Evolutionary conservation across 2,797 vertebrate species (phyloP).

Genomic region (Cynodonichthys magdalenae): DNA sequence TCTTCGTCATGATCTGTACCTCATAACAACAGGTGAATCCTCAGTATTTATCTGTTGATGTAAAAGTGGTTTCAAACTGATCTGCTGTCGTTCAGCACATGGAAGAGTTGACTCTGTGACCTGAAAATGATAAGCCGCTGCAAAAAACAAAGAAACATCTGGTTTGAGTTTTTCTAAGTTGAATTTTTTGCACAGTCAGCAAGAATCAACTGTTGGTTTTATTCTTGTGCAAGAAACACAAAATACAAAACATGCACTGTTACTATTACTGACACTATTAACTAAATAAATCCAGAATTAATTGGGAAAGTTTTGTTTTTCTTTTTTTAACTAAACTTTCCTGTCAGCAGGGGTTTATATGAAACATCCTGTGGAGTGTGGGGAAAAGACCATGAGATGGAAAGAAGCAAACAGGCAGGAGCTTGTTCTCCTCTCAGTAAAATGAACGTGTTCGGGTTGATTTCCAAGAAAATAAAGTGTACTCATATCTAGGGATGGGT

Average conservation of each 20-base stretch:
- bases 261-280: neutral
- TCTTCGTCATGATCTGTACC: no score
- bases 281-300: neutral
- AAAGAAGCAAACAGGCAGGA: conserved; percentile 44
- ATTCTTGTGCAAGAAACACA: neutral
- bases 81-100: conserved; percentile 17
- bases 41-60: neutral
- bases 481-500: conserved; percentile 18
- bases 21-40: neutral
- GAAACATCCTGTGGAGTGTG: conserved; percentile 1
- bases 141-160: conserved; percentile 22
- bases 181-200: conserved; percentile 7
- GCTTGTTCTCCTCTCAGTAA: conserved; percentile 55
- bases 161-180: conserved; percentile 21
- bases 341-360: conserved; percentile 19
- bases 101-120: conserved; percentile 34
- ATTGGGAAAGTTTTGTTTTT: neutral
- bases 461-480: conserved; percentile 30
- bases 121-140: conserved; percentile 32
- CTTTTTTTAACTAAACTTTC: neutral
- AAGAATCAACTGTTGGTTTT: neutral
- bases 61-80: conserved; percentile 12
- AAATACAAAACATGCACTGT: conserved; percentile 2
- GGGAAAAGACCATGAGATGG: conserved; percentile 9
- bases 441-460: conserved; percentile 15